Evolutionary conservation across 2,797 vertebrate genomes (phyloP).

Genomic region (Chaetophractus vellerosus): DNA sequence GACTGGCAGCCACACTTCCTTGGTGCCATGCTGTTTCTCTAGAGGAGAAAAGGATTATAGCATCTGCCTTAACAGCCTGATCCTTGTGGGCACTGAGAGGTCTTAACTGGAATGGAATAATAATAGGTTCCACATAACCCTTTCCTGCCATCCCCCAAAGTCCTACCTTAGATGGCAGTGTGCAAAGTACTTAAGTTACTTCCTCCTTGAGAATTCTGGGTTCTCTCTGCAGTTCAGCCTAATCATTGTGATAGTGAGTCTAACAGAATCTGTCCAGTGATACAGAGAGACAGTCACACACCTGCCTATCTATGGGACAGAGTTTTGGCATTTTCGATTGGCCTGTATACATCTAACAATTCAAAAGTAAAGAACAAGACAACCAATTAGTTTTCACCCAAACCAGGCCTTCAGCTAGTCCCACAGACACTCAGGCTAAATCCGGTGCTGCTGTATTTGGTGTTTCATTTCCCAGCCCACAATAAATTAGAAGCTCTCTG

Average conservation of each 20-base stretch:
- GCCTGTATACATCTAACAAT: not conserved
- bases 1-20: not conserved
- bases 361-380: not conserved
- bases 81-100: not conserved
- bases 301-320: accelerated
- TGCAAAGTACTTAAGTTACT: not conserved
- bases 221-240: too few relatives aligned
- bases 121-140: accelerated
- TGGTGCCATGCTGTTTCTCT: not conserved
- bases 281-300: not conserved
- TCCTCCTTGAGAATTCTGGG: not conserved
- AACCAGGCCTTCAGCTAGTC: not conserved
- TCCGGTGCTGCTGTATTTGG: not conserved
- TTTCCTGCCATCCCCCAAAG: not conserved
- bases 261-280: not conserved
- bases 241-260: not conserved
- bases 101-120: not conserved
- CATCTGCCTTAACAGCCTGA: not conserved
- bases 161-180: not conserved
- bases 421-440: not conserved
- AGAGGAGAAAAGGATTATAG: not conserved
- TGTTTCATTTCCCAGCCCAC: not conserved
- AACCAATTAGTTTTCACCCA: not conserved
- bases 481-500: not conserved
- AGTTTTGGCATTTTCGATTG: not conserved